Evolutionary conservation across 2,113 vertebrate species (phyloP).

Genomic region (Cichladusa arquata): DNA sequence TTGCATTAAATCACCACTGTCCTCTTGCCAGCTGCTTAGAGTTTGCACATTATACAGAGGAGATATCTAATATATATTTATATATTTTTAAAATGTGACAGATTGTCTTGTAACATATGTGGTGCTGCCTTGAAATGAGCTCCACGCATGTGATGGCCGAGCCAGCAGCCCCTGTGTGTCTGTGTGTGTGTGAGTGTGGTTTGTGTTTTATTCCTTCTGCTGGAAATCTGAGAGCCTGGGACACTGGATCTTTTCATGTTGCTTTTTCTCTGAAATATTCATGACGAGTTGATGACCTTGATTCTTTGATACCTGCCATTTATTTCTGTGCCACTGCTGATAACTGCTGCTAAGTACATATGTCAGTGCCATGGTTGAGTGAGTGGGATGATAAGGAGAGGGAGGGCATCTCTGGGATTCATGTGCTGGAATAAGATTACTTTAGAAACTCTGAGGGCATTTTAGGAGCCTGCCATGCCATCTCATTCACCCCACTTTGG

Average conservation of each 20-base stretch:
- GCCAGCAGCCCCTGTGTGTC: not conserved
- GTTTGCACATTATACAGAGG: slow-evolving; percentile 61
- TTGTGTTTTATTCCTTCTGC: slow-evolving; percentile 22
- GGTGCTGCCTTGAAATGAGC: slow-evolving; percentile 54
- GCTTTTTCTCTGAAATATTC: slow-evolving; percentile 59
- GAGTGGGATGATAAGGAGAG: slow-evolving; percentile 38
- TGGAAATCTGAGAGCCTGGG: slow-evolving; percentile 48
- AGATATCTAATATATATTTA: slow-evolving; percentile 49
- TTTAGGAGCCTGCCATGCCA: not conserved
- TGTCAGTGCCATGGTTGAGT: slow-evolving; percentile 43
- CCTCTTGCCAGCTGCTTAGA: slow-evolving; percentile 71
- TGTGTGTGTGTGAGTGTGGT: not conserved
- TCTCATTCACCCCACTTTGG: not conserved
- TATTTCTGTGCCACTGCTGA: slow-evolving; percentile 34
- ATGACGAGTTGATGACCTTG: slow-evolving; percentile 28
- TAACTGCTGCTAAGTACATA: slow-evolving; percentile 64
- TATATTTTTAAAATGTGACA: slow-evolving; percentile 57
- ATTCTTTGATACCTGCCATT: slow-evolving; percentile 66
- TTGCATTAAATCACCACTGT: slow-evolving; percentile 72
- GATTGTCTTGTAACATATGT: slow-evolving; percentile 70
- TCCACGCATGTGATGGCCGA: slow-evolving; percentile 3
- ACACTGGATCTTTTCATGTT: slow-evolving; percentile 18
- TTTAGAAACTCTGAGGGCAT: slow-evolving; percentile 30
- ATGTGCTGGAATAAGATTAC: slow-evolving; percentile 4
- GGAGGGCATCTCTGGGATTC: not conserved